phyloP scores from a whole-genome alignment of 2,797 vertebrate genomes.

The Karalla daura region DNA sequence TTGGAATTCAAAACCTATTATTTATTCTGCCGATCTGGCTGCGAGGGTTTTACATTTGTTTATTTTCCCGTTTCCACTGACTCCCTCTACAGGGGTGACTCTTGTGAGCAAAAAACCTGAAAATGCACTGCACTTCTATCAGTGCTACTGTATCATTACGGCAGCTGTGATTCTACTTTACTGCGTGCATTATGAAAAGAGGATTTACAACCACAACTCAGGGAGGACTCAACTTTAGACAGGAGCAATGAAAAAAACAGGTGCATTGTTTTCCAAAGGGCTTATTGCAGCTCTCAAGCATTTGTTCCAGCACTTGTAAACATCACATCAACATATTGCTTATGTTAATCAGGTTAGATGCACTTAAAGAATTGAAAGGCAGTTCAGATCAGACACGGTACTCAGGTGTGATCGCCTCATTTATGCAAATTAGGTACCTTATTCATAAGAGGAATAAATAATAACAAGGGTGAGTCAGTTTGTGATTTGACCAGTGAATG shows the following conservation, averaged over 20 bases:
- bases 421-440: constrained; percentile 15
- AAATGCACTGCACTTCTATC: constrained; percentile 10
- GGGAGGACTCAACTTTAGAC: constrained; percentile 11
- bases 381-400: constrained; percentile 12
- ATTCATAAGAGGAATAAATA: constrained; percentile 5
- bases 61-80: constrained; percentile 17
- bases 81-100: constrained; percentile 32
- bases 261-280: constrained; percentile 15
- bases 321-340: constrained; percentile 13
- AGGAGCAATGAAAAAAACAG: constrained; percentile 8
- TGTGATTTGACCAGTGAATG: constrained; percentile 5
- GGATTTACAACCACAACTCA: constrained; percentile 21
- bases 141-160: background rate
- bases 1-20: constrained; percentile 23
- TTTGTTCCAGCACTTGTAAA: constrained; percentile 25
- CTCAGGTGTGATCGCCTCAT: constrained; percentile 6
- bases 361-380: constrained; percentile 34
- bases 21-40: constrained; percentile 27
- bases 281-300: constrained; percentile 7
- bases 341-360: constrained; percentile 30
- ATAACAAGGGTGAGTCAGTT: constrained; percentile 10
- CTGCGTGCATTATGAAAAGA: constrained; percentile 23
- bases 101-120: background rate
- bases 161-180: background rate
- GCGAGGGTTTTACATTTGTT: constrained; percentile 20